Base-by-base conservation (phyloP, 2,888 invertebrate species). In the Exephanes ischioxanthus region DNA sequence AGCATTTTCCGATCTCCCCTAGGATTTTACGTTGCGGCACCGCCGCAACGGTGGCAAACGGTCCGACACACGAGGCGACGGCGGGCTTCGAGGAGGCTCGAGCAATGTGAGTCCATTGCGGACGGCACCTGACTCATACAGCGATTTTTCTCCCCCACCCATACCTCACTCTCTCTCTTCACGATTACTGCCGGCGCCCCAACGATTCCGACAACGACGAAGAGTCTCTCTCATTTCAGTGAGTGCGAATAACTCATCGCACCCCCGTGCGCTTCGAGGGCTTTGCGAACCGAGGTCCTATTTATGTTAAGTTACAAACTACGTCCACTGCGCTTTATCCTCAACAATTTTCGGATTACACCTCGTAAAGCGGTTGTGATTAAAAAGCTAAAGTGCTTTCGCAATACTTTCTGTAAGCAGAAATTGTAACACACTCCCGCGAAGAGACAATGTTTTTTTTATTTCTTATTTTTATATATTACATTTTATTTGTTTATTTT, bases 71-170 rank as follows among this genome's bases (percentile, higher is more conserved):
- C 61, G 58, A 76, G 45, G 30, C 55, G 53, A 58, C 58, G 51
- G 48, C 30, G 58, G 48, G 66, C 41, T 72, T 80, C 45, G 68
- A 53, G 53, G 26, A 73, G 77, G 63, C 30, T 66, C 77, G 63
- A 78, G 68, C 72, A 66, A 76, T 76, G 80, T 75, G 67, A 81
- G 79, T 41, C 79, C 79, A 63, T 71, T 22, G 84, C 72, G 70
- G 45, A 72, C 72, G 70, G 73, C 83, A 83, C 83, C 75, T 80
- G 84, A 84, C 80, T 80, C 84, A 37, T 9, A 73, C 77, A 68
- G 76, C 66, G 41, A 48, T 51, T 67, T 77, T 61, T 51, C 61
- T n/a, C 26, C 26, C 16, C 68, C 45, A 51, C 37, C 70, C 70
- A 16, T 30, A 3, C 37, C 37, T 16, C 37, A 19, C 41, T 19